A percentile compares a stretch with the other conserved stretches of the same genome.
Conservation (phyloP, 2,888 invertebrate species). For the Drosophila colorata region DNA sequence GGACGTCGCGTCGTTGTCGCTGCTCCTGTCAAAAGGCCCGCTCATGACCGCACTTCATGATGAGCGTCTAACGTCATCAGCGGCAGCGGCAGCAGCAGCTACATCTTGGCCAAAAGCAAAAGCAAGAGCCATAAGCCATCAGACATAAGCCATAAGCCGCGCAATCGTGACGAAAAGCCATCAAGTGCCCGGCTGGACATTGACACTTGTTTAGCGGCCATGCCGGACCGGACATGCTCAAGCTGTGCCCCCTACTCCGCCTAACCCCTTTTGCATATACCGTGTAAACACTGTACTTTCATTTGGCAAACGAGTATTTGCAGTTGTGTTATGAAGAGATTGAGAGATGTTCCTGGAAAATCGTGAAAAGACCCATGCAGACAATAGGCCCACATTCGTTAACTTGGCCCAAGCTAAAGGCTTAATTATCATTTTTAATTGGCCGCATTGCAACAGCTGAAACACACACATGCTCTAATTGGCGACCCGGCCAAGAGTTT, state of each 20-base stretch:
- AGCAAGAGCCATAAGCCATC: slow-evolving; percentile 42
- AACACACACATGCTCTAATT: slow-evolving; percentile 40
- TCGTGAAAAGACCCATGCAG: slow-evolving; percentile 10
- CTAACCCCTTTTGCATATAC: slow-evolving; percentile 3
- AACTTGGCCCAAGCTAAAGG: slow-evolving; percentile 18
- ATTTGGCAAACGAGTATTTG: slow-evolving; percentile 57
- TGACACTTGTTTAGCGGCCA: slow-evolving; percentile 69
- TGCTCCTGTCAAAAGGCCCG: slow-evolving; percentile 74
- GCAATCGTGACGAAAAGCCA: slow-evolving; percentile 76
- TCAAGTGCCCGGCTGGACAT: slow-evolving; percentile 70
- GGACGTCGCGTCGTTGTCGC: slow-evolving; percentile 47
- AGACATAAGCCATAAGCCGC: slow-evolving; percentile 43
- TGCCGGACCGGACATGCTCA: slow-evolving; percentile 46
- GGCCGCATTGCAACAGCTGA: slow-evolving; percentile 32
- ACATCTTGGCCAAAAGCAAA: slow-evolving; percentile 17
- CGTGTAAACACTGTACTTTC: slow-evolving; percentile 62
- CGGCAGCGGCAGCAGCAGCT: slow-evolving; percentile 14
- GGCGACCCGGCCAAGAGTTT: slow-evolving; percentile 10
- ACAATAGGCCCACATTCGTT: slow-evolving; percentile 17
- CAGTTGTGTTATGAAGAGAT: slow-evolving; percentile 9
- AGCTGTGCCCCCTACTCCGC: slow-evolving; percentile 17
- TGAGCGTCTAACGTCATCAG: slow-evolving; percentile 56
- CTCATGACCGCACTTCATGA: slow-evolving; percentile 63
- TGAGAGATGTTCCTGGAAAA: slow-evolving; percentile 52
- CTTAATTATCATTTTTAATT: slow-evolving; percentile 64